These are phyloP conservation scores for Hapalemur alaotrensis DNA, from an alignment of 2,797 vertebrate species.

Conservation along the genomic window DNA sequence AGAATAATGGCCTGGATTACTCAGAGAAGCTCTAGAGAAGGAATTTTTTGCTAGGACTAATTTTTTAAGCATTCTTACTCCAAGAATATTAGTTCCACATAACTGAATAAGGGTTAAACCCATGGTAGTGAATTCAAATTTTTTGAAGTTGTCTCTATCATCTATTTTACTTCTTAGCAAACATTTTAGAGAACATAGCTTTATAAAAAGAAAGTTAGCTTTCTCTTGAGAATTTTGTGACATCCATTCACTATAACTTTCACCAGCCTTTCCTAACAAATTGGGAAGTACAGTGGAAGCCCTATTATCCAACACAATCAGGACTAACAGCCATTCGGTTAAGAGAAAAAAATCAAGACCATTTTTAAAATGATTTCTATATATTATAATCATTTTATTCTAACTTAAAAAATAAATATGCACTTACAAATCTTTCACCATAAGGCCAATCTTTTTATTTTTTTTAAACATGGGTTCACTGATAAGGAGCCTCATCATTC, in stretches of 20 bases:
- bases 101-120: not conserved
- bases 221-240: constrained; percentile 25
- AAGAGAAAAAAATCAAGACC: not conserved
- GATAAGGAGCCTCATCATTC: not conserved
- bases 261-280: constrained; percentile 7
- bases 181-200: constrained; percentile 5
- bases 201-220: constrained; percentile 5
- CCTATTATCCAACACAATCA: not conserved
- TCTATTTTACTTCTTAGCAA: not conserved
- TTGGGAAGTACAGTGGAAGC: not conserved
- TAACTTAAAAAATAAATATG: not conserved
- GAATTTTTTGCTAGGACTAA: not conserved
- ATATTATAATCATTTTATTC: constrained; percentile 19
- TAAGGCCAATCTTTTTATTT: not conserved
- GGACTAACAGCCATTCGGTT: not conserved
- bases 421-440: not conserved
- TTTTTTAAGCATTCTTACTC: constrained; percentile 39
- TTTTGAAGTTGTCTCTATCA: not conserved
- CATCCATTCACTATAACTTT: not conserved
- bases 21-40: constrained; percentile 37
- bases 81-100: not conserved
- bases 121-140: not conserved
- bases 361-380: not conserved
- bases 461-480: not conserved
- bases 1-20: constrained; percentile 70